Conservation (phyloP, 2,113 vertebrate genomes). For the Aix galericulata region DNA sequence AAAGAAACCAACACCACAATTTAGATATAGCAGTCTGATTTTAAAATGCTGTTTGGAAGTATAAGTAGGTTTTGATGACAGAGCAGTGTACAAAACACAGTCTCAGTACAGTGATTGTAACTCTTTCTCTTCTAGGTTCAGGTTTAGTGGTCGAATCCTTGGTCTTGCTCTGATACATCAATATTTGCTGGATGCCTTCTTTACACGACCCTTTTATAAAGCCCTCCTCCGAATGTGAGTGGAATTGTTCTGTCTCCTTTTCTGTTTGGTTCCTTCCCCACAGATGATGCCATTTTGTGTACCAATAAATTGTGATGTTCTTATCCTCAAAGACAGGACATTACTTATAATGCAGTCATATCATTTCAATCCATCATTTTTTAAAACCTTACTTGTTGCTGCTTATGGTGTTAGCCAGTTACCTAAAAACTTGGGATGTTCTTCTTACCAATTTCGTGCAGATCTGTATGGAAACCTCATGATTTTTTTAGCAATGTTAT, state of each 20-base stretch:
- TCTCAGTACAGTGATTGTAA: not conserved
- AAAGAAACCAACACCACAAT: not conserved
- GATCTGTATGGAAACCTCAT: not conserved
- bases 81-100: not conserved
- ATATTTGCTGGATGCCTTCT: conserved; percentile 98
- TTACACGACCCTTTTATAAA: conserved; percentile 98
- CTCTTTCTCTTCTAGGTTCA: conserved; percentile 85
- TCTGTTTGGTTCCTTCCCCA: not conserved
- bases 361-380: not conserved
- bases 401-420: not conserved
- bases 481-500: not conserved
- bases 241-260: not conserved
- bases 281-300: not conserved
- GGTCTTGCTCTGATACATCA: conserved; percentile 97
- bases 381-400: not conserved
- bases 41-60: conserved; percentile 24
- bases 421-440: not conserved
- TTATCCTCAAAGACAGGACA: not conserved
- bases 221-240: conserved; percentile 97
- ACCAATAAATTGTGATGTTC: not conserved
- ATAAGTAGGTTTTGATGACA: conserved; percentile 7
- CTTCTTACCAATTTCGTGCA: not conserved
- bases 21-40: conserved; percentile 38
- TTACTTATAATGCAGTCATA: not conserved
- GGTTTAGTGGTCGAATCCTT: conserved; percentile 97